Evolutionary conservation across 1,140 invertebrate species (phyloP).

Genomic region (Eupeodes corollae): DNA sequence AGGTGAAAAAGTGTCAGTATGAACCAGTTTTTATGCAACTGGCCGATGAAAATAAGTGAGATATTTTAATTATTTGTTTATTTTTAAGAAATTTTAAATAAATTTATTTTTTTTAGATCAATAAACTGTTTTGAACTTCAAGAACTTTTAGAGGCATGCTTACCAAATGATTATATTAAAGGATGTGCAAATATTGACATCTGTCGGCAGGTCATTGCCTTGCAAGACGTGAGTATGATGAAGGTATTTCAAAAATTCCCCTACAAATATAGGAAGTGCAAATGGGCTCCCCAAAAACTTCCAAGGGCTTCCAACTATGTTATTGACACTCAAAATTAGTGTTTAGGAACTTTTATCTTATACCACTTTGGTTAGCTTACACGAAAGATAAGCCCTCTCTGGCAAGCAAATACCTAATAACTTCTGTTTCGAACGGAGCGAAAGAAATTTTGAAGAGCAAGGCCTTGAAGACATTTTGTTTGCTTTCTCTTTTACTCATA

Average conservation of each 20-base stretch:
- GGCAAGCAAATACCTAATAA: no score
- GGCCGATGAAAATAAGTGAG: constrained; percentile 62
- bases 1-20: constrained; percentile 54
- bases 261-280: neutral
- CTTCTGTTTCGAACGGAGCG: no score
- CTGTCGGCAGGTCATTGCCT: constrained; percentile 77
- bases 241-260: neutral
- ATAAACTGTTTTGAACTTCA: constrained; percentile 87
- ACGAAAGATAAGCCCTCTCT: no score
- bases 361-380: no score
- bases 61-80: neutral
- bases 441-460: no score
- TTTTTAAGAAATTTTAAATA: neutral
- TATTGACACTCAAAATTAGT: neutral
- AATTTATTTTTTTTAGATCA: constrained; percentile 41
- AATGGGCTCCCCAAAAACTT: constrained; percentile 1
- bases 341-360: no score
- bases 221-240: constrained; percentile 61
- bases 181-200: constrained; percentile 87
- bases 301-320: neutral
- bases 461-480: no score
- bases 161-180: constrained; percentile 92
- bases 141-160: constrained; percentile 78
- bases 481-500: no score
- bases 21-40: constrained; percentile 82